Evolutionary conservation across 2,797 vertebrate species (phyloP), one percentile per base, ranked within the genome.

Genomic region (Galago senegalensis): DNA sequence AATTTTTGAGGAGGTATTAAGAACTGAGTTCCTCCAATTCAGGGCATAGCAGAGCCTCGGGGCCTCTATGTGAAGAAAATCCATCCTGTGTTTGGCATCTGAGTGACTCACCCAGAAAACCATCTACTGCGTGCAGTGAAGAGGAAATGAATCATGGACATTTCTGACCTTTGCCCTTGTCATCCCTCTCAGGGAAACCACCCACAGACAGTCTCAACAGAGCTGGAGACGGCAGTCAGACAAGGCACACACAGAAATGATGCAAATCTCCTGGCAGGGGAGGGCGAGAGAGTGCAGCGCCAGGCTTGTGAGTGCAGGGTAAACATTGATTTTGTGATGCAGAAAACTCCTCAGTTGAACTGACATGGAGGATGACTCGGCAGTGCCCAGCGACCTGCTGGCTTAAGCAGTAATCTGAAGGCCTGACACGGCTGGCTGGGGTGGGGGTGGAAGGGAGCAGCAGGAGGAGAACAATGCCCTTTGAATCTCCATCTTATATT

Each of bases 61-160:
- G 82, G 89, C 91, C 95, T 97, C 97, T 88, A 11, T 89, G 91
- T 16, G 29, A 89, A 98, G 96, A 97, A 90, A 3, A 1, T 94
- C 46, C 49, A 90, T 76, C 23, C 96, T 98, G 96, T 25, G 25
- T 87, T 95, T 97, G 97, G 91, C 97, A 97, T 97, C 93, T 95
- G 94, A 67, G 75, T 98, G 98, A 98, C 97, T 99, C 98, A 98
- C 89, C 94, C 95, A 7, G 0, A 97, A 98, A 98, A 98, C 95
- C 97, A 98, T 98, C 87, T 90, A 97, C 81, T 86, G 96, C 97
- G 90, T 97, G 96, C 97, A 98, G 95, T 73, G 94, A 97, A 98
- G 97, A 98, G 98, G 98, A 98, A 99, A 98, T 99, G 98, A 98
- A 98, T 99, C 98, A 98, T 97, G 96, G 98, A 97, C 34, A 98